Percentiles rank a stretch among this genome's conserved stretches.
These are phyloP conservation scores for Paratrypauchen microcephalus DNA, from an alignment of 2,797 vertebrate species.

Conservation along the genomic window DNA sequence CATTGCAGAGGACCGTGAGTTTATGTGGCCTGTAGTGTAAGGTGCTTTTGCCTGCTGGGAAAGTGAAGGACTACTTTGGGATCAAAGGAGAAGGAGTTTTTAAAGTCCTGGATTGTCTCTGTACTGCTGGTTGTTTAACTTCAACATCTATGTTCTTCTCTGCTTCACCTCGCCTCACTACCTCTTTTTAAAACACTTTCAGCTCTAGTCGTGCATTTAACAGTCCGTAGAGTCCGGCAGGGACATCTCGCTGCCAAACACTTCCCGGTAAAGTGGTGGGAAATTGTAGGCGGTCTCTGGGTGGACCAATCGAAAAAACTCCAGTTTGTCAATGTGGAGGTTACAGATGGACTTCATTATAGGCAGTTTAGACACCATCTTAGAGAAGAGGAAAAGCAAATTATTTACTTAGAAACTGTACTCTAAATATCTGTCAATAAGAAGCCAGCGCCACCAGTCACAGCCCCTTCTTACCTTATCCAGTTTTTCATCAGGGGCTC, in stretches of 20 bases:
- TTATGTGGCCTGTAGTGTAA: conserved; percentile 72
- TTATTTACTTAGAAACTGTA: conserved; percentile 1
- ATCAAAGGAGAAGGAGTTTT: conserved; percentile 59
- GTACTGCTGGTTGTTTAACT: conserved; percentile 72
- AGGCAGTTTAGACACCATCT: conserved; percentile 90
- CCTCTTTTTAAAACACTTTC: conserved; percentile 39
- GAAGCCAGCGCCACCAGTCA: background rate
- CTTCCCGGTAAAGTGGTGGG: conserved; percentile 89
- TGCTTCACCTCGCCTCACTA: conserved; percentile 59
- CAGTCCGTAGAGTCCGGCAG: conserved; percentile 83
- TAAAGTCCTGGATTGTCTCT: conserved; percentile 75
- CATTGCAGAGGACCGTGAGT: conserved; percentile 65
- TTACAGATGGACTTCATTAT: conserved; percentile 91
- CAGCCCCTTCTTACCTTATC: conserved; percentile 78
- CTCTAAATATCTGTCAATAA: background rate
- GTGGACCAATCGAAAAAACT: conserved; percentile 90
- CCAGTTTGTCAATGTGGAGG: conserved; percentile 89
- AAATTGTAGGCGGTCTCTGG: conserved; percentile 88
- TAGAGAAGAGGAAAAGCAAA: conserved; percentile 28
- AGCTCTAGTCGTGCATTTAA: conserved; percentile 67
- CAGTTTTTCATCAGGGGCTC: conserved; percentile 82
- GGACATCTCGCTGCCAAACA: conserved; percentile 88
- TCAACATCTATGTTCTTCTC: conserved; percentile 61
- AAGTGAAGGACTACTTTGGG: conserved; percentile 69
- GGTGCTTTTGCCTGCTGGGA: conserved; percentile 72